Percentiles rank a stretch among this genome's conserved stretches.
Conservation (phyloP, 2,113 vertebrate genomes). For the Coryphaenoides rupestris region DNA sequence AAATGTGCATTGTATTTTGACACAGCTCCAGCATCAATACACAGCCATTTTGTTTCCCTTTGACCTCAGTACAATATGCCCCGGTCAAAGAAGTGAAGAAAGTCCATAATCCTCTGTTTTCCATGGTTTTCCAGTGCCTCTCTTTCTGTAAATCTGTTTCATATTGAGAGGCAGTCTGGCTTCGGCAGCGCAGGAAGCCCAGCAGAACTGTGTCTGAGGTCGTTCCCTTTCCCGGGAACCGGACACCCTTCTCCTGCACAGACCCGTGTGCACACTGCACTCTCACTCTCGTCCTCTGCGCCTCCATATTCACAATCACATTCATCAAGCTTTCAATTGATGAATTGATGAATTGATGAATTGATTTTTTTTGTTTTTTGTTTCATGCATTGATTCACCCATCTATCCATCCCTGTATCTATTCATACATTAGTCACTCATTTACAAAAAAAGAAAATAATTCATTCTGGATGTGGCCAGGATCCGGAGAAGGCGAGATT, state of each 20-base stretch:
- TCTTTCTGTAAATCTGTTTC: constrained; percentile 37
- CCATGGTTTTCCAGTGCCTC: not conserved
- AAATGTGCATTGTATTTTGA: no score
- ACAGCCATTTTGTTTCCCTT: constrained; percentile 2
- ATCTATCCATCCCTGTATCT: no score
- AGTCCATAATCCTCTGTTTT: not conserved
- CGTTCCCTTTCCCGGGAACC: constrained; percentile 16
- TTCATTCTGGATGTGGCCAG: no score
- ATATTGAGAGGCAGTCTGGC: constrained; percentile 27
- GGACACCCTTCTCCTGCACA: not conserved
- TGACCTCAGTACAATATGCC: constrained; percentile 2
- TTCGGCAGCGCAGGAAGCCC: constrained; percentile 29
- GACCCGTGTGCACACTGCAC: not conserved
- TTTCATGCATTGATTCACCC: not conserved
- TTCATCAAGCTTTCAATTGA: not conserved
- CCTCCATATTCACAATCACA: not conserved
- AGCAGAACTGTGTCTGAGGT: constrained; percentile 22
- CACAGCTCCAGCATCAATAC: not conserved
- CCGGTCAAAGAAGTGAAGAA: not conserved
- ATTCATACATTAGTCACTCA: no score
- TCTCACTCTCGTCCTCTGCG: not conserved
- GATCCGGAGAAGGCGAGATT: no score
- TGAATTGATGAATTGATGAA: not conserved
- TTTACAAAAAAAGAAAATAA: no score
- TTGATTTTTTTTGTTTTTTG: not conserved